Conservation (phyloP, 2,797 vertebrate species). For the Diceros bicornis region DNA sequence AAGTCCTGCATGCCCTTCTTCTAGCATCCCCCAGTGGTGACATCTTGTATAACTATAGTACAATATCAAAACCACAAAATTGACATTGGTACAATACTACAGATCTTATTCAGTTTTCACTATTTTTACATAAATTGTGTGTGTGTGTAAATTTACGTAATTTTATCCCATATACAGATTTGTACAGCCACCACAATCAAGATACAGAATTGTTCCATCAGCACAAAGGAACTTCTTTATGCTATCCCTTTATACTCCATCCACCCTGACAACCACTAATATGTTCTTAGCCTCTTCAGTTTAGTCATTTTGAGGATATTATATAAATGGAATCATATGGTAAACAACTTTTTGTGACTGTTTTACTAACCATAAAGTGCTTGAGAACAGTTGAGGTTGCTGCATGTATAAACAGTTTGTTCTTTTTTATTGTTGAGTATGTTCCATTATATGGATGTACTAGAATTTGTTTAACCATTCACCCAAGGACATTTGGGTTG, state of each 20-base stretch:
- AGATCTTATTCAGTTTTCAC: background rate
- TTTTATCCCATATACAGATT: background rate
- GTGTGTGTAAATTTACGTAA: background rate
- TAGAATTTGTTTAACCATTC: background rate
- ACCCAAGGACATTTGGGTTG: background rate
- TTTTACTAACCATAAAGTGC: background rate
- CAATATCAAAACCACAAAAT: background rate
- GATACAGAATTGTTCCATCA: background rate
- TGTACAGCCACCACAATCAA: background rate
- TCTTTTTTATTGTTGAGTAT: background rate
- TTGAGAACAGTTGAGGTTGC: background rate
- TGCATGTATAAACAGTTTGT: background rate
- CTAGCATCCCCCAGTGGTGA: background rate
- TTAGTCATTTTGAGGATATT: slow-evolving; percentile 38
- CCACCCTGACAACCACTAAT: background rate
- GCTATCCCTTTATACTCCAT: background rate
- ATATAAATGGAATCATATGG: background rate
- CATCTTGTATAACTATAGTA: background rate
- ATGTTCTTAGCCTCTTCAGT: background rate
- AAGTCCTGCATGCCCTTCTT: background rate
- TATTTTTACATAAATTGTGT: background rate
- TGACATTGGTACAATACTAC: background rate
- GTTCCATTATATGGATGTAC: background rate
- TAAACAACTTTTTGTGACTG: background rate
- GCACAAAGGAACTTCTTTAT: background rate